Evolutionary conservation across 2,797 vertebrate genomes (phyloP).

Genomic region (Fringilla coelebs): DNA sequence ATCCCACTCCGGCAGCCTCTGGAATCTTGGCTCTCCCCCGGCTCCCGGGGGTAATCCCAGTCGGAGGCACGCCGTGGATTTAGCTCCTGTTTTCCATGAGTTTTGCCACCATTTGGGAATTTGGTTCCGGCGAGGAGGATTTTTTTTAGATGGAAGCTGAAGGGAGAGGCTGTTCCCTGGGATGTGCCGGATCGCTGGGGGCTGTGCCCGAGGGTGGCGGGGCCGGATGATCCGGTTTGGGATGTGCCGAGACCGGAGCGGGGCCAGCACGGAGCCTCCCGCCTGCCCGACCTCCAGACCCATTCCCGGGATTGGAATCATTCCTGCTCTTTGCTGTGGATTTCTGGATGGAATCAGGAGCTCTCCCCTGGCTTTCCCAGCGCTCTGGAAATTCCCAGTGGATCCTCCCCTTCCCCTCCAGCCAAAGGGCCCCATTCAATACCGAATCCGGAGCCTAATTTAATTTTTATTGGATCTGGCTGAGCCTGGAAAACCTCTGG

Average conservation of each 20-base stretch:
- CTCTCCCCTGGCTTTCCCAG: background rate
- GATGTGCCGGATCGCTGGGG: background rate
- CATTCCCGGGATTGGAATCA: accelerated
- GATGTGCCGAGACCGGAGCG: background rate
- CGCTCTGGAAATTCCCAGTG: background rate
- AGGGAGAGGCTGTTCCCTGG: background rate
- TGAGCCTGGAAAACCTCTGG: background rate
- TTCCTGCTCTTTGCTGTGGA: background rate
- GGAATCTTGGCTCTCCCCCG: background rate
- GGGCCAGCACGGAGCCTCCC: background rate
- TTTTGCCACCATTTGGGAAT: background rate
- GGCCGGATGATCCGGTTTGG: conserved; percentile 5
- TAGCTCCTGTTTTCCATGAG: background rate
- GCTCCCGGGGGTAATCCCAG: background rate
- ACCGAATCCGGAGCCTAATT: background rate
- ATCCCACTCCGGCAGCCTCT: background rate
- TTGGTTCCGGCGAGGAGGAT: background rate
- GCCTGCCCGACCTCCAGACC: background rate
- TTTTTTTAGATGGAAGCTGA: background rate
- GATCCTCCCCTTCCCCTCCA: background rate
- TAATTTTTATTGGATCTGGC: background rate
- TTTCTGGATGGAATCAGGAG: background rate
- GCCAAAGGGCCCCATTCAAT: background rate
- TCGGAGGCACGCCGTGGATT: accelerated
- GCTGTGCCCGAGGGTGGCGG: background rate